A percentile compares a stretch with the other conserved stretches of the same genome.
Conservation (phyloP, 2,797 vertebrate genomes). For the Mastacembelus armatus region DNA sequence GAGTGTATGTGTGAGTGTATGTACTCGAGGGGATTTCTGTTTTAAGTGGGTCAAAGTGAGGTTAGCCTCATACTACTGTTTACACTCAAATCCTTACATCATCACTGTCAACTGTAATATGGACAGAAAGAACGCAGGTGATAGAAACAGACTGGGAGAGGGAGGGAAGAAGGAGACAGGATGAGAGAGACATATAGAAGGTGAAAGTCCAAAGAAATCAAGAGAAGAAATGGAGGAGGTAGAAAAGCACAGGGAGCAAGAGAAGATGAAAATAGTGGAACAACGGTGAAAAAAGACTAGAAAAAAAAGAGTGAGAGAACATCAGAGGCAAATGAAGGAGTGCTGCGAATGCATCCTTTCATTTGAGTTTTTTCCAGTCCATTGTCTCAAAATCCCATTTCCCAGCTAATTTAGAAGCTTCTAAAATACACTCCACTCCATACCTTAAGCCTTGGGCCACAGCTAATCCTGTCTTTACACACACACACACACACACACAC, state of each 20-base stretch:
- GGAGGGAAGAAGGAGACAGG: neutral
- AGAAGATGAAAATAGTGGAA: conserved; percentile 7
- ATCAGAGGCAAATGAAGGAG: conserved; percentile 75
- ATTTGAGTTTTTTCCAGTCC: conserved; percentile 78
- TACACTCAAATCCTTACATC: conserved; percentile 79
- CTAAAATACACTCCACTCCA: conserved; percentile 84
- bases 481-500: conserved; percentile 30
- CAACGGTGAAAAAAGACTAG: conserved; percentile 17
- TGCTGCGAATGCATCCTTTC: conserved; percentile 78
- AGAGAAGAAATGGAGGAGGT: neutral
- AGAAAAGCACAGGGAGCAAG: neutral
- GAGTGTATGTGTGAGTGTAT: conserved; percentile 37
- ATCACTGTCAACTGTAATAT: conserved; percentile 70
- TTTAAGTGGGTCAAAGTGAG: conserved; percentile 80
- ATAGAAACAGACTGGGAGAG: neutral
- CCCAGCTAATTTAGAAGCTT: conserved; percentile 84
- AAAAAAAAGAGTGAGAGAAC: conserved; percentile 51
- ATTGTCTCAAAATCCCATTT: conserved; percentile 85
- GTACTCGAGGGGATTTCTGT: conserved; percentile 71
- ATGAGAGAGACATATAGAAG: conserved; percentile 4
- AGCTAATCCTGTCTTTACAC: conserved; percentile 79
- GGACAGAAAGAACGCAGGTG: conserved; percentile 42
- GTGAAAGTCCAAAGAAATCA: conserved; percentile 17
- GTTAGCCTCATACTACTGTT: conserved; percentile 79
- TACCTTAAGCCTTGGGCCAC: conserved; percentile 84